Base-by-base conservation (phyloP, 2,113 vertebrate species). In the Hydropotes inermis region DNA sequence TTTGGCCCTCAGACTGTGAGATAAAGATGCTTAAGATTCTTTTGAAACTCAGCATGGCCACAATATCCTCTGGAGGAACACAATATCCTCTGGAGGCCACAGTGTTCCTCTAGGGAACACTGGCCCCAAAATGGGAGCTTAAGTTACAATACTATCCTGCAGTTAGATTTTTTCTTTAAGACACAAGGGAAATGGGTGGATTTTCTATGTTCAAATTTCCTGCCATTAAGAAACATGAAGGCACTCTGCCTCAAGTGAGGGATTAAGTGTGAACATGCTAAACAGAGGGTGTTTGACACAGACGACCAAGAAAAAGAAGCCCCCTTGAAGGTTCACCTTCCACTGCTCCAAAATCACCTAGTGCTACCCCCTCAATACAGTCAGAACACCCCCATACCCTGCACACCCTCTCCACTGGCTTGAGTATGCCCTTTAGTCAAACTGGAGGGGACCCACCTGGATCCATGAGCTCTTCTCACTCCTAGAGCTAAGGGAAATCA, bases 211-310 rank as follows among this genome's bases (percentile, higher is more conserved):
- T 39, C 36, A 43, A 25, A 39, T 39, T 13, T 25, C 36, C 67
- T 43, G 10, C 36, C 36, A 13, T 39, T 74, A 39, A 33, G 30
- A 25, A 10, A 74, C 19, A 36, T 6, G 5, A 39, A 74, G 70
- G 70, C 25, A 39, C 19, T 43, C 30, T 64, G 61, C 30, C 36
- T 39, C 36, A 74, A 74, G 70, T 43, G 70, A 6, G 5, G 36
- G 10, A 25, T 74, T 39, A 39, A 39, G 11, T 12, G 11, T 0
- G 1, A 43, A 25, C 10, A 5, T 25, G 21, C 36, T 74, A 13
- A 23, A 74, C 10, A 74, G 36, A 74, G 5, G 36, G 21, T 39
- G 36, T 25, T 39, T 33, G 30, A 23, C 21, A 43, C 36, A 74
- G 64, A 19, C 2, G 0, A 21, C 17, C 64, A 11, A 21, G 33